Conservation (phyloP, 2,888 invertebrate genomes). For the Cotesia congregata region DNA sequence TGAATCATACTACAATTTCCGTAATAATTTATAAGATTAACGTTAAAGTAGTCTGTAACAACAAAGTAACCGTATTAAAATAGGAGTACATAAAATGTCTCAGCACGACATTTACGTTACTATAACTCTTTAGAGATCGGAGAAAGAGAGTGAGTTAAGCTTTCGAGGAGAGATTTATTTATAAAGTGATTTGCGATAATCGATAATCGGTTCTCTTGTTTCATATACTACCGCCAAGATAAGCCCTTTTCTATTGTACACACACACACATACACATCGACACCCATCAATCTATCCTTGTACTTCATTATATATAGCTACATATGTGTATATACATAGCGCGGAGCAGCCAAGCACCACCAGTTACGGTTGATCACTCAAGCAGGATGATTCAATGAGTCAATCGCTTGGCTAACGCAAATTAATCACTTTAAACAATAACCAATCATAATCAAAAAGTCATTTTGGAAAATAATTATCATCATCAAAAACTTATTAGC, state of each 20-base stretch:
- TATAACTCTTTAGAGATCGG: background rate
- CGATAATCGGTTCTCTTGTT: slow-evolving; percentile 61
- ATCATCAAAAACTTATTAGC: background rate
- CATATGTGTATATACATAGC: background rate
- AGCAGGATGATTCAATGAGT: slow-evolving; percentile 17
- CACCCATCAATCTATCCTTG: background rate
- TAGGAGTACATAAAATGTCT: slow-evolving; percentile 6
- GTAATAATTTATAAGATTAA: background rate
- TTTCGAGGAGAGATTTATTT: slow-evolving; percentile 64
- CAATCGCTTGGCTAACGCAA: slow-evolving; percentile 2
- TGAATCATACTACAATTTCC: background rate
- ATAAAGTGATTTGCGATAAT: slow-evolving; percentile 69
- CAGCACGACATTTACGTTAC: slow-evolving; percentile 55
- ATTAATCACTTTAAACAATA: slow-evolving; percentile 16
- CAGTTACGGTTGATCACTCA: slow-evolving; percentile 9
- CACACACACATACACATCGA: background rate
- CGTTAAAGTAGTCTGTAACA: background rate
- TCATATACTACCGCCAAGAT: slow-evolving; percentile 37
- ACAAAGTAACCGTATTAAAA: background rate
- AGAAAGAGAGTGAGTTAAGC: slow-evolving; percentile 50
- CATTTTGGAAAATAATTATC: background rate
- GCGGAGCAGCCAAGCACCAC: background rate
- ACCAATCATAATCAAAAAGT: background rate
- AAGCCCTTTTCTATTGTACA: slow-evolving; percentile 12
- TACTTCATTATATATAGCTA: background rate